Percentiles rank a stretch among this genome's conserved stretches.
Conservation (phyloP, 2,113 vertebrate species). For the Pterocles burchelli region DNA sequence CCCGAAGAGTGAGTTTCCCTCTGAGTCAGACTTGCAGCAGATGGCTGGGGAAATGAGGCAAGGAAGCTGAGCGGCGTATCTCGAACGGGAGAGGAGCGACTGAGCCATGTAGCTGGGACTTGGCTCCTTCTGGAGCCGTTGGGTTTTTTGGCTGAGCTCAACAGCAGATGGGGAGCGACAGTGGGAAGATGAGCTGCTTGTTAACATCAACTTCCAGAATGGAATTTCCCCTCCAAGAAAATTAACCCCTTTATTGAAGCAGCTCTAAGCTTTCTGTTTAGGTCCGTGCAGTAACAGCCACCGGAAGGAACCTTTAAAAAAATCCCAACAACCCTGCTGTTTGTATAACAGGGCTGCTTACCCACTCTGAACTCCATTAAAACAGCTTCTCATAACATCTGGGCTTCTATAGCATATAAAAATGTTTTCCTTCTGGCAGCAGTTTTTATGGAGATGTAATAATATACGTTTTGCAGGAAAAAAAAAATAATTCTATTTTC, state of each 20-base stretch:
- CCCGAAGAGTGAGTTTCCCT: not conserved
- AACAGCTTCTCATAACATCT: slow-evolving; percentile 64
- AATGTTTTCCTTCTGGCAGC: slow-evolving; percentile 72
- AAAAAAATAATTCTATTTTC: slow-evolving; percentile 22
- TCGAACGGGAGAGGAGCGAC: not conserved
- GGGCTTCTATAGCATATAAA: slow-evolving; percentile 46
- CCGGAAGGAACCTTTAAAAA: slow-evolving; percentile 13
- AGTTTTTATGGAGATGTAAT: slow-evolving; percentile 65
- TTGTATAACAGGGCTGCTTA: not conserved
- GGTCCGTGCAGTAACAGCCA: not conserved
- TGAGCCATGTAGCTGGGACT: not conserved
- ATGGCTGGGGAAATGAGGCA: not conserved
- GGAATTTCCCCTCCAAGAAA: not conserved
- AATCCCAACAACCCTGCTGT: not conserved
- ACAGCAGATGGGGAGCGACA: not conserved
- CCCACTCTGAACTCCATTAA: slow-evolving; percentile 29
- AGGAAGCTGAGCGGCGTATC: not conserved
- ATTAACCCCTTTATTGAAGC: not conserved
- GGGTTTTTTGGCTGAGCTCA: not conserved
- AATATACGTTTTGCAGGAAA: not conserved
- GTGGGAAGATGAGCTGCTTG: not conserved
- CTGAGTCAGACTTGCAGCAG: not conserved
- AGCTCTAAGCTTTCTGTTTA: not conserved
- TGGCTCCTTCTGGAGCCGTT: not conserved
- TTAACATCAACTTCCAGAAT: not conserved